Evolutionary conservation across 2,113 vertebrate species (phyloP).

Genomic region (Etheostoma spectabile): DNA sequence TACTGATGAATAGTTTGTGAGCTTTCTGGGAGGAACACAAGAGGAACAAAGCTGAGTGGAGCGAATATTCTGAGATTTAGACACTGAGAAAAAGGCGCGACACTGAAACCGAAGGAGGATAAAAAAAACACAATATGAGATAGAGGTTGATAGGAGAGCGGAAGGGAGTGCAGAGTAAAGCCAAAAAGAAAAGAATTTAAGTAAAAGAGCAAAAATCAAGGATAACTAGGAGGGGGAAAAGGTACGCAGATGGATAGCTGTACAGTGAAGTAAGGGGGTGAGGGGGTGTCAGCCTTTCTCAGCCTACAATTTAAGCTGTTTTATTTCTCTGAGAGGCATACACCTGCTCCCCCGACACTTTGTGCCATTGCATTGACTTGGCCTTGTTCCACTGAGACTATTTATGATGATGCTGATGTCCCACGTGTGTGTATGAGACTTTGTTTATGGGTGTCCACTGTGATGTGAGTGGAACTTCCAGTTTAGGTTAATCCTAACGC

Average conservation of each 20-base stretch:
- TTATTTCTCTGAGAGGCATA: conserved; percentile 45
- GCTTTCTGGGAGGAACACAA: conserved; percentile 23
- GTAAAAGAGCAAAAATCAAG: conserved; percentile 37
- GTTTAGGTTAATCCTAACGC: conserved; percentile 15
- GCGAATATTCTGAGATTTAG: conserved; percentile 24
- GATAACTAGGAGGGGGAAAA: background rate
- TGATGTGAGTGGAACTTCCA: conserved; percentile 11
- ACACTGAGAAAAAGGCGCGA: background rate
- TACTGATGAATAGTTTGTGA: background rate
- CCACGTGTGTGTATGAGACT: conserved; percentile 18
- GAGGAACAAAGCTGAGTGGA: conserved; percentile 30
- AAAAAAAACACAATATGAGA: conserved; percentile 7
- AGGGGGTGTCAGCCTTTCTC: background rate
- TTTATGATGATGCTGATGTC: conserved; percentile 44
- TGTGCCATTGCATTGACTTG: conserved; percentile 34
- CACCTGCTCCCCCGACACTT: conserved; percentile 65
- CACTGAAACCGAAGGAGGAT: conserved; percentile 9
- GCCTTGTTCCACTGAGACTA: conserved; percentile 39
- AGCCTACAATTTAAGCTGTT: conserved; percentile 34
- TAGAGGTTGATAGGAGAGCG: conserved; percentile 12
- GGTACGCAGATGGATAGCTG: conserved; percentile 14
- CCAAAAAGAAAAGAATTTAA: conserved; percentile 19
- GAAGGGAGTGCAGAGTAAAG: conserved; percentile 1
- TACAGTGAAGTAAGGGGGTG: background rate
- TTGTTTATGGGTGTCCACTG: conserved; percentile 22